Conservation (phyloP, 2,113 vertebrate genomes). For the Barnardius zonarius region DNA sequence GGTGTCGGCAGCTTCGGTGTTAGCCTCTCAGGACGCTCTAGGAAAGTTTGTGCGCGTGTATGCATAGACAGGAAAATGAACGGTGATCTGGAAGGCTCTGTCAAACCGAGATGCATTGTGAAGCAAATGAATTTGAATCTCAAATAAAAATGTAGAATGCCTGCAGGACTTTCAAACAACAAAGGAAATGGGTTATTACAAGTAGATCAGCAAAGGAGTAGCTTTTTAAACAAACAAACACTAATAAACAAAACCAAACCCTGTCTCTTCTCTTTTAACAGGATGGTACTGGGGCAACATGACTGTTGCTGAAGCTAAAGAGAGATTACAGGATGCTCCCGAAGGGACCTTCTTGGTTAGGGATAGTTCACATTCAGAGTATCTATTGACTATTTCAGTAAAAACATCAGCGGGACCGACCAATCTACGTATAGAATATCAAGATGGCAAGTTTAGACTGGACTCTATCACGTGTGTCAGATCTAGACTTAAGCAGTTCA, state of each 20-base stretch:
- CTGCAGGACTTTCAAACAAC: background rate
- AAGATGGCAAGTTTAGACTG: conserved; percentile 93
- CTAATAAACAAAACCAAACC: background rate
- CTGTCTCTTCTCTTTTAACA: conserved; percentile 65
- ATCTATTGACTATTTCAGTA: conserved; percentile 93
- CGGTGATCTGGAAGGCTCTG: background rate
- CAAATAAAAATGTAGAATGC: background rate
- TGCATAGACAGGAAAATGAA: background rate
- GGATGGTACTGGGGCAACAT: conserved; percentile 98
- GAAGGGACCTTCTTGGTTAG: conserved; percentile 95
- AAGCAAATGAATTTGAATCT: background rate
- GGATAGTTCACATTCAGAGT: conserved; percentile 92
- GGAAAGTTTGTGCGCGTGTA: background rate
- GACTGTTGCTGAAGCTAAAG: conserved; percentile 92
- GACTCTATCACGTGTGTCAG: conserved; percentile 93
- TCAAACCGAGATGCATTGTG: background rate
- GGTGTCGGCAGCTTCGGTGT: background rate
- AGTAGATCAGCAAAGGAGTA: background rate
- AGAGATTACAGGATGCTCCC: conserved; percentile 85
- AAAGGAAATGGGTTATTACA: background rate
- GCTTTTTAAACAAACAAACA: background rate
- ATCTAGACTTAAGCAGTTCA: conserved; percentile 91
- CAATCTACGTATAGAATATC: conserved; percentile 92
- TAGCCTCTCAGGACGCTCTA: background rate
- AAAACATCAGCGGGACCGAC: conserved; percentile 95